phyloP scores from a whole-genome alignment of 2,113 vertebrate genomes.

The Festucalex cinctus region DNA sequence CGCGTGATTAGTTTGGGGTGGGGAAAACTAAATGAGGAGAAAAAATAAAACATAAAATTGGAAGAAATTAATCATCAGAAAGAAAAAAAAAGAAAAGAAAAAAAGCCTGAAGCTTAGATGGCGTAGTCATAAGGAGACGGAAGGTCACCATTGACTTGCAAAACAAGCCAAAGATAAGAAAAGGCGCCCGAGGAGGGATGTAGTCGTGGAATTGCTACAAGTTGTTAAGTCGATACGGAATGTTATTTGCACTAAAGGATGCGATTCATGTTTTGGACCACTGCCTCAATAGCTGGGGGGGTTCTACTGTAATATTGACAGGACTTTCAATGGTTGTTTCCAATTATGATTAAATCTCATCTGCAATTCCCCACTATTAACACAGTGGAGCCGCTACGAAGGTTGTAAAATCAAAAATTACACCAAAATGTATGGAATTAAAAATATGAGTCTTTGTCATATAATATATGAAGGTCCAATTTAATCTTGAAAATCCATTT shows the following conservation, averaged over 20 bases:
- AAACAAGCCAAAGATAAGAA: conserved; percentile 21
- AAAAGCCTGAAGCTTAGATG: conserved; percentile 1
- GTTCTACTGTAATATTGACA: neutral
- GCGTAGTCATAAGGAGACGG: conserved; percentile 15
- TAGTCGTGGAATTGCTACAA: conserved; percentile 14
- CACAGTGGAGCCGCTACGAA: neutral
- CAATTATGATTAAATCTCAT: neutral
- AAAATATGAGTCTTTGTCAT: neutral
- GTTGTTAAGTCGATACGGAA: conserved; percentile 6
- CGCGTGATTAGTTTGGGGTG: conserved; percentile 5
- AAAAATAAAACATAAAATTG: neutral
- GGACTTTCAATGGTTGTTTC: neutral
- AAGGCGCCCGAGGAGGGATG: conserved; percentile 24
- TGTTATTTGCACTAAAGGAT: neutral
- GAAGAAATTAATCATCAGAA: conserved; percentile 10
- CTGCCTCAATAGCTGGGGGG: neutral
- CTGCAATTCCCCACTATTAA: neutral
- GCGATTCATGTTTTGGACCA: neutral
- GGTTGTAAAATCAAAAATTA: neutral
- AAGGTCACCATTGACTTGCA: conserved; percentile 20
- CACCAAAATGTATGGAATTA: neutral
- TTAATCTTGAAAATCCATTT: no score
- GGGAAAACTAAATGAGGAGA: neutral
- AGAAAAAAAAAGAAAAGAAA: conserved; percentile 16
- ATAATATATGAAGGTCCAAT: no score